Base-by-base conservation (phyloP, 2,113 vertebrate species). In the Pangasianodon gigas region DNA sequence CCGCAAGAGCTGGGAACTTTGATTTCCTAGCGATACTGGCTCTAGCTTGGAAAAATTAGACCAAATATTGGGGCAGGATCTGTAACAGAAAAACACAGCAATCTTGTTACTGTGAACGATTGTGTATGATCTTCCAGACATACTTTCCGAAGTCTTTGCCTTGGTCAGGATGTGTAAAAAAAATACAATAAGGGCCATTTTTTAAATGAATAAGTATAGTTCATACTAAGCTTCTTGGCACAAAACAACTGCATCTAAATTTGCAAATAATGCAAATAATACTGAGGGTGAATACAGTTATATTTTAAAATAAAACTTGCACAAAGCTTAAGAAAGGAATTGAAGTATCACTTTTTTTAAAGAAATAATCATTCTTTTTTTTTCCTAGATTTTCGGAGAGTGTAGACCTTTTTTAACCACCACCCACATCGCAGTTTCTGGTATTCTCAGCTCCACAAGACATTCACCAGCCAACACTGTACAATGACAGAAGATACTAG, bases 1-100 rank as follows among this genome's bases (percentile, higher is more conserved):
- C 79, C 41, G 71, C 65, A 54, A 92, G 88, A 90, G 69, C 75
- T n/a, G 90, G 88, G 89, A 92, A 91, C 90, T 91, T 92, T 82
- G 62, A 92, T 92, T 92, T 91, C 91, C 89, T 92, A 86, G 89
- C 2, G 56, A 37, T 75, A 83, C 62, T 65, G 51, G 75, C 75
- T 71, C 82, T 81, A 83, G 91, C 90, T 89, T 88, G 89, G 88
- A 83, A 37, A 71, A 74, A 92, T 89, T 83, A 89, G 83, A 81
- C 67, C 80, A 75, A 87, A 87, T 71, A 67, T 48, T 21, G 18
- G 37, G 71, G 26, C 80, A 74, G 83, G 74, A n/a, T 67, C 37
- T 65, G 32, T 60, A 86, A 74, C 32, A 51, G 3, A 18, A 74
- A 74, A 44, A 44, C 44, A 11, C 7, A 74, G 41, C 1, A 41